These are phyloP conservation scores for Natator depressus DNA, from an alignment of 2,113 vertebrate genomes.

Conservation along the genomic window DNA sequence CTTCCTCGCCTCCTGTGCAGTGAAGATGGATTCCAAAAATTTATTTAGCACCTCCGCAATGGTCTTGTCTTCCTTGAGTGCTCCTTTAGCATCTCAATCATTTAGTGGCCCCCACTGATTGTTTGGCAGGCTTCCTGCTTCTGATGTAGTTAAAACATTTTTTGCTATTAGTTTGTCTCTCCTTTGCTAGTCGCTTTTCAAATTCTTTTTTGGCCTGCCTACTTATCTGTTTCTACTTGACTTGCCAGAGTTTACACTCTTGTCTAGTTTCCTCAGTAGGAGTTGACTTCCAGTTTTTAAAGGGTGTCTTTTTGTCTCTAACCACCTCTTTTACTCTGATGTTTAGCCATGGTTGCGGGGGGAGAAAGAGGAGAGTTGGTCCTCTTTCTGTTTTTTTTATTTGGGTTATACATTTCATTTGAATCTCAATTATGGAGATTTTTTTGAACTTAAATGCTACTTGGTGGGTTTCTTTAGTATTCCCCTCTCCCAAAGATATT, in stretches of 20 bases:
- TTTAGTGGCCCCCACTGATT: not conserved
- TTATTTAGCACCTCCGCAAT: not conserved
- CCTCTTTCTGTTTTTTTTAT: not conserved
- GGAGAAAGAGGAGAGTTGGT: not conserved
- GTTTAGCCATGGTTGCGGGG: too few species aligned
- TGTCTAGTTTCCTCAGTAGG: not conserved
- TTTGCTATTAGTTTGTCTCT: not conserved
- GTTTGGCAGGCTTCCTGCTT: not conserved
- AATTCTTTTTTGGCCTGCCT: not conserved
- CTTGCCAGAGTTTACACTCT: not conserved
- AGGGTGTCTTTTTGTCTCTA: not conserved
- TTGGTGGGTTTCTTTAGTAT: not conserved
- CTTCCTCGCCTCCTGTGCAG: not conserved
- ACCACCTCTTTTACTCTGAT: not conserved
- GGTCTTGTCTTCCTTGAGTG: not conserved
- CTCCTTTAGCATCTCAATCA: not conserved
- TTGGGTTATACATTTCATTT: not conserved
- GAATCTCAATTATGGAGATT: not conserved
- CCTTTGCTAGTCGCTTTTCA: not conserved
- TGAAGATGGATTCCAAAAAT: not conserved
- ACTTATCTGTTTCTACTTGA: not conserved
- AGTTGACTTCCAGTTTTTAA: not conserved
- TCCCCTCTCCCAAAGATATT: not conserved
- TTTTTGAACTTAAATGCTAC: not conserved
- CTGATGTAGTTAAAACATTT: not conserved